Evolutionary conservation across 1,140 invertebrate genomes (phyloP), one percentile per base, ranked within the genome.

Genomic region (Leptinotarsa lineolata): DNA sequence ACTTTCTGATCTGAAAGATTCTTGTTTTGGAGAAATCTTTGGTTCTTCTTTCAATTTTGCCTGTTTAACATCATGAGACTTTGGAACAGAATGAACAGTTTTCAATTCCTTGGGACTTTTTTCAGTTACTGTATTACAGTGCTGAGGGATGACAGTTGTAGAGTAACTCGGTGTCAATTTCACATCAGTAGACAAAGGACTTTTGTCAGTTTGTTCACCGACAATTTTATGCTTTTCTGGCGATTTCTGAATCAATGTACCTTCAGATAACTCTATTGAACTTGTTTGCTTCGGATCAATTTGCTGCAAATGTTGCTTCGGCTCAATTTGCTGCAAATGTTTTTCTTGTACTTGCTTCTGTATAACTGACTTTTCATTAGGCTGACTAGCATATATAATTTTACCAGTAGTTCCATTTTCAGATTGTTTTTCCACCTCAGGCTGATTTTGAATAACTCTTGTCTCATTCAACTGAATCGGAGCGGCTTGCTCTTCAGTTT

Each of bases 41-140:
- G 82, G 76, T 72, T 83, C 83, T 24, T 86, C 86, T 65, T 76
- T 82, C 77, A 84, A 83, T 75, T 83, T 85, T 4, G 84, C 21
- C 4, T 73, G 73, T 8, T 58, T 24, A 44, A 39, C 22, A 22
- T 76, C 70, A 18, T 68, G 30, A 13, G 82, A 82, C 73, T 85
- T 76, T 54, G 78, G 59, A 44, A 69, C 67, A n/a, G 67, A 44
- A 13, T 63, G 70, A 39, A 8, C 30, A 4, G 54, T 18, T 70
- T 75, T 78, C 16, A 60, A 68, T 60, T 73, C 70, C 72, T 75
- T 75, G 8, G 48, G 66, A 8, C 48, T 68, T 54, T 78, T 73
- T 68, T 78, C 77, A 54, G 75, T 74, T 12, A 75, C 68, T 15
- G 48, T 54, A 54, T 18, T 54, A n/a, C n/a, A 15, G n/a, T 54